Evolutionary conservation across 1,140 invertebrate species (phyloP).

Genomic region (Drosophila ohnishii): DNA sequence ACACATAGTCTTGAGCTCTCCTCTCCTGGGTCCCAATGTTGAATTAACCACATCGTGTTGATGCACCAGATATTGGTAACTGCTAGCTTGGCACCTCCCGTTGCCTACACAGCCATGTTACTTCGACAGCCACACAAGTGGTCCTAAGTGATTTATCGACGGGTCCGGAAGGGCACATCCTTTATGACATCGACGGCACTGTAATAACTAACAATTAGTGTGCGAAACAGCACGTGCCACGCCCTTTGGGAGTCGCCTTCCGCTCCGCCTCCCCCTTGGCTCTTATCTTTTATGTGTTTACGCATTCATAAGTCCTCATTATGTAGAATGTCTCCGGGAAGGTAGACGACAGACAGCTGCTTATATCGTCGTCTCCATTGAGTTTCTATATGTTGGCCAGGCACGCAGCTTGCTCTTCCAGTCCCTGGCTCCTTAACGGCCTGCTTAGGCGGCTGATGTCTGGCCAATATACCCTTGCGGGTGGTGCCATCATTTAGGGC

Average conservation of each 20-base stretch:
- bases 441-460: neutral
- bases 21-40: neutral
- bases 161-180: slow-evolving; percentile 20
- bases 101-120: neutral
- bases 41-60: neutral
- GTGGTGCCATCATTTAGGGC: neutral
- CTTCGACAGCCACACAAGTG: slow-evolving; percentile 3
- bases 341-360: slow-evolving; percentile 25
- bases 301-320: slow-evolving; percentile 75
- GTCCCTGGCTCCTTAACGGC: neutral
- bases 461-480: slow-evolving; percentile 1
- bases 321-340: slow-evolving; percentile 34
- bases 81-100: neutral
- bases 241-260: neutral
- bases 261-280: neutral
- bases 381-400: slow-evolving; percentile 34
- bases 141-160: slow-evolving; percentile 39
- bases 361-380: slow-evolving; percentile 17
- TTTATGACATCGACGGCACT: slow-evolving; percentile 26
- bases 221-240: neutral
- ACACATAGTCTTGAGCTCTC: neutral
- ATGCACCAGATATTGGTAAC: neutral
- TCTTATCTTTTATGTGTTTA: slow-evolving; percentile 38
- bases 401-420: slow-evolving; percentile 5
- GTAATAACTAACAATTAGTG: slow-evolving; percentile 72